phyloP scores from a whole-genome alignment of 2,888 invertebrate genomes.

The Dinocampus coccinellae region DNA sequence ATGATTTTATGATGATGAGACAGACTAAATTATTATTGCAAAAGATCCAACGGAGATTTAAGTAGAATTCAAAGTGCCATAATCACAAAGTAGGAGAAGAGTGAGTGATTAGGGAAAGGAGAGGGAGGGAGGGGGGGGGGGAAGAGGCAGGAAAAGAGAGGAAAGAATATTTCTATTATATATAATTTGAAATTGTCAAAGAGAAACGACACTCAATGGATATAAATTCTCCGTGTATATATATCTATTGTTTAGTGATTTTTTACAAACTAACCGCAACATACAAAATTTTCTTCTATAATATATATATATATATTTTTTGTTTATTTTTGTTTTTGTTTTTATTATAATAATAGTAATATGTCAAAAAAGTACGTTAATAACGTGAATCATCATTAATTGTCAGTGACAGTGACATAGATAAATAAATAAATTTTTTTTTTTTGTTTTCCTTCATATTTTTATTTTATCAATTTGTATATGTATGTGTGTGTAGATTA shows the following conservation, averaged over 20 bases:
- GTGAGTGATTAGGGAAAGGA: too few species aligned
- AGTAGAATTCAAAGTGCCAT: slow-evolving; percentile 52
- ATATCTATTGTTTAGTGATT: slow-evolving; percentile 20
- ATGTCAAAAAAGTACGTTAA: not conserved
- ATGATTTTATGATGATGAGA: slow-evolving; percentile 6
- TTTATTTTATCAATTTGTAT: not conserved
- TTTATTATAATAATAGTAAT: slow-evolving; percentile 19
- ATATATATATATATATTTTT: not conserved
- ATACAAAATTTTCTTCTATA: not conserved
- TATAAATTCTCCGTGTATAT: slow-evolving; percentile 22
- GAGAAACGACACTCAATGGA: slow-evolving; percentile 1
- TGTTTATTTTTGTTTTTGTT: not conserved
- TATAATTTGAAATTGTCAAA: not conserved
- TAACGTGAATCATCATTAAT: slow-evolving; percentile 21
- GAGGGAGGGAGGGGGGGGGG: too few species aligned
- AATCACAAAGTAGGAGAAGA: slow-evolving; percentile 30
- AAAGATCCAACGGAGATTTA: slow-evolving; percentile 34
- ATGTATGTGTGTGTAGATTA: too few species aligned
- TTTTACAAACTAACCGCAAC: slow-evolving; percentile 20
- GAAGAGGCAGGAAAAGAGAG: too few species aligned
- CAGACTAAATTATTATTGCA: slow-evolving; percentile 23
- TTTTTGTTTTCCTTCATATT: not conserved
- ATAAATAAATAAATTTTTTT: slow-evolving; percentile 14
- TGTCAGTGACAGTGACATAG: not conserved
- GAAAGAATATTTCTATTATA: slow-evolving; percentile 11